Evolutionary conservation across 2,888 invertebrate genomes (phyloP).

Genomic region (Homarus gammarus): DNA sequence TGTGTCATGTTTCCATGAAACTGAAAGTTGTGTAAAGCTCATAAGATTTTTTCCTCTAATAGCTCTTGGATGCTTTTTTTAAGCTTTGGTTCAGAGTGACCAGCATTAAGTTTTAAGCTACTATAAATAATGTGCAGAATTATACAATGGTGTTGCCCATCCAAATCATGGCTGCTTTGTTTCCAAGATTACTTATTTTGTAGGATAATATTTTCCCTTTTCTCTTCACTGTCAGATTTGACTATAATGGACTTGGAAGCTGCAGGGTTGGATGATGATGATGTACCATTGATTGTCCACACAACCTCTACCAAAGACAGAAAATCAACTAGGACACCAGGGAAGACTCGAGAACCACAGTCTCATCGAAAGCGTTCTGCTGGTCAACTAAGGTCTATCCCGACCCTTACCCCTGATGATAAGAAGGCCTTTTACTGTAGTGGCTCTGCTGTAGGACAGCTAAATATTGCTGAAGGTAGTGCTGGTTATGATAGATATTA

Average conservation of each 20-base stretch:
- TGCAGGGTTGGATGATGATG: conserved; percentile 38
- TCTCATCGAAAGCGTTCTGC: background rate
- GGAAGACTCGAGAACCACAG: background rate
- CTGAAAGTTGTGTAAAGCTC: too few relatives aligned
- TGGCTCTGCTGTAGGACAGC: conserved; percentile 30
- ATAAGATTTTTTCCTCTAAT: too few relatives aligned
- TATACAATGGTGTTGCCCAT: too few relatives aligned
- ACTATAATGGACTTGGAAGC: conserved; percentile 48
- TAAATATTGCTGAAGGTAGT: conserved; percentile 13
- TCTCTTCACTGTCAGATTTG: conserved; percentile 2
- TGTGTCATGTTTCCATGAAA: too few relatives aligned
- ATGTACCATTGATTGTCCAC: background rate
- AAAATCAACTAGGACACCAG: background rate
- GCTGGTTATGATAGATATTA: conserved; percentile 1
- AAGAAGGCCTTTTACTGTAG: conserved; percentile 46
- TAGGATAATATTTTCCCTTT: background rate
- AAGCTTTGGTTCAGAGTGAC: too few relatives aligned
- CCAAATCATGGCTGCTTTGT: too few relatives aligned
- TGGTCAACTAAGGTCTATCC: conserved; percentile 26
- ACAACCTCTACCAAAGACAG: background rate
- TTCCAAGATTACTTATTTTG: too few relatives aligned
- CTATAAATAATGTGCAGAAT: too few relatives aligned
- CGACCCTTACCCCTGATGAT: conserved; percentile 39
- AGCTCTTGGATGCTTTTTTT: too few relatives aligned
- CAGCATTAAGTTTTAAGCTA: too few relatives aligned